A percentile compares a stretch with the other conserved stretches of the same genome.
Conservation (phyloP, 1,140 invertebrate species). For the Uloborus diversus region DNA sequence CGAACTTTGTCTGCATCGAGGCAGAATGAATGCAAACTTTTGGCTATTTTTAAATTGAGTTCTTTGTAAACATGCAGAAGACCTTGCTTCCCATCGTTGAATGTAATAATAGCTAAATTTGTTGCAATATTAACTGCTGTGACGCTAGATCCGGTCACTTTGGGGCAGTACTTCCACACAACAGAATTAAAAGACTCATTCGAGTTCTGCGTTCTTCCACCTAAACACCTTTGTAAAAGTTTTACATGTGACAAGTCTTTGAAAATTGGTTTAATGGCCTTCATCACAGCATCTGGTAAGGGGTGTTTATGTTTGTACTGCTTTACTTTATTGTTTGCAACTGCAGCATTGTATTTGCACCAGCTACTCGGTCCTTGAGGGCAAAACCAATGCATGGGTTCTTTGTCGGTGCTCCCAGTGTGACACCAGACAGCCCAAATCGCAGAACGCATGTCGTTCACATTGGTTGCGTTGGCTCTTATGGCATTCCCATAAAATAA, state of each 20-base stretch:
- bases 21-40: too few relatives aligned
- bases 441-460: too few relatives aligned
- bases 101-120: not conserved
- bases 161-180: not conserved
- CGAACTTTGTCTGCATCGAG: too few relatives aligned
- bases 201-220: conserved; percentile 1
- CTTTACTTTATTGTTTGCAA: not conserved
- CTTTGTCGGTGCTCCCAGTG: not conserved
- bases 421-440: not conserved
- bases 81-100: not conserved
- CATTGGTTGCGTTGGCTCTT: not conserved
- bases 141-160: too few relatives aligned
- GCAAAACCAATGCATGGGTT: not conserved
- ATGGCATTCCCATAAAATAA: not conserved
- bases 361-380: not conserved
- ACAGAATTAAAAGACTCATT: not conserved
- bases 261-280: not conserved
- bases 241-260: too few relatives aligned
- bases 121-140: too few relatives aligned
- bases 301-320: not conserved
- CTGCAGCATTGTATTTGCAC: too few relatives aligned
- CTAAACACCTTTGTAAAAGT: not conserved
- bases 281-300: not conserved
- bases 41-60: too few relatives aligned
- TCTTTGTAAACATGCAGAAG: not conserved